These are phyloP conservation scores for Gymnodraco acuticeps DNA, from an alignment of 2,797 vertebrate species.

Conservation along the genomic window DNA sequence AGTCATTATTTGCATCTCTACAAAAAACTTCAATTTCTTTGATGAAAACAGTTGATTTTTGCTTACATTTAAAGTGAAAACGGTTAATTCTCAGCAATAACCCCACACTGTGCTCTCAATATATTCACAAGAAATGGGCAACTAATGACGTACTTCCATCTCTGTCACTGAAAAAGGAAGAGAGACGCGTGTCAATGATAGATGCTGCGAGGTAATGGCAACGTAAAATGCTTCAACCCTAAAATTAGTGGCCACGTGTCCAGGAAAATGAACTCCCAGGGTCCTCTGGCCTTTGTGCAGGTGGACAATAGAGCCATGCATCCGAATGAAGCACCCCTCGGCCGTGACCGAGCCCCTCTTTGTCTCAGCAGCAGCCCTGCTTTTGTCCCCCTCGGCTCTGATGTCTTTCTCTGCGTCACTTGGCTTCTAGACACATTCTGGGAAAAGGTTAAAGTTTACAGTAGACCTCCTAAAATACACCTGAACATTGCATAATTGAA, in stretches of 20 bases:
- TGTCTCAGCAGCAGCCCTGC: conserved; percentile 67
- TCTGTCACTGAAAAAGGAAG: conserved; percentile 31
- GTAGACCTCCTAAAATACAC: conserved; percentile 19
- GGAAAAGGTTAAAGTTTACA: conserved; percentile 49
- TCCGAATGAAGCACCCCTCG: conserved; percentile 76
- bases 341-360: conserved; percentile 79
- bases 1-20: not conserved
- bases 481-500: conserved; percentile 8
- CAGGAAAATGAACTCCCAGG: conserved; percentile 79
- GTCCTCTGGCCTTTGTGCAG: conserved; percentile 82
- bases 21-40: not conserved
- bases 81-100: not conserved
- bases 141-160: conserved; percentile 27
- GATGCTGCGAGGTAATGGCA: conserved; percentile 63
- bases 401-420: conserved; percentile 76
- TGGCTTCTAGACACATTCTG: conserved; percentile 55
- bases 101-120: not conserved
- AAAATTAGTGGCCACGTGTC: conserved; percentile 81
- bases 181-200: conserved; percentile 52
- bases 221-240: conserved; percentile 57
- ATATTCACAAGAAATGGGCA: conserved; percentile 20
- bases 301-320: conserved; percentile 81
- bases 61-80: not conserved
- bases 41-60: not conserved
- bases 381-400: conserved; percentile 67